Percentiles rank a stretch among this genome's conserved stretches.
Conservation (phyloP, 2,797 vertebrate genomes). For the Enteromius thamalakanensis region DNA sequence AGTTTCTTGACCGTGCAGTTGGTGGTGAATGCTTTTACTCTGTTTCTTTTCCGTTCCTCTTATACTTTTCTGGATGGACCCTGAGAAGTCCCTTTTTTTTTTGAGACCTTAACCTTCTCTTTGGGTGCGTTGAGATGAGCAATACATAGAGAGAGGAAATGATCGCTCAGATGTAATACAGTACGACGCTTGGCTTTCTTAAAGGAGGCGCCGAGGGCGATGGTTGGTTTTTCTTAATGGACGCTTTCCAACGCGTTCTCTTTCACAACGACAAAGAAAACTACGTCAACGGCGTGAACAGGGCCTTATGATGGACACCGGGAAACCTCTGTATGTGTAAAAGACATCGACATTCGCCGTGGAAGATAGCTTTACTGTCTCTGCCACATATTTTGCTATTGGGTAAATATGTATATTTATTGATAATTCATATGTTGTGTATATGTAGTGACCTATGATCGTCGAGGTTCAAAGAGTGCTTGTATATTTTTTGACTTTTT, state of each 20-base stretch:
- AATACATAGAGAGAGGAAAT: conserved; percentile 39
- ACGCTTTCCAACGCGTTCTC: conserved; percentile 15
- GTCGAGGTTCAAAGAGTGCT: conserved; percentile 64
- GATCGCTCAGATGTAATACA: neutral
- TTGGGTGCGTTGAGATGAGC: conserved; percentile 19
- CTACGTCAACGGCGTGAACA: conserved; percentile 8
- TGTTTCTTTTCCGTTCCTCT: neutral
- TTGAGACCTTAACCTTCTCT: conserved; percentile 9
- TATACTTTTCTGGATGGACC: conserved; percentile 1
- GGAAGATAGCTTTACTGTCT: conserved; percentile 65
- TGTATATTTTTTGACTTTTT: conserved; percentile 66
- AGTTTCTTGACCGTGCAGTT: conserved; percentile 38
- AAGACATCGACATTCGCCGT: conserved; percentile 55
- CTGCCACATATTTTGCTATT: conserved; percentile 73
- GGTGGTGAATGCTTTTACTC: conserved; percentile 30
- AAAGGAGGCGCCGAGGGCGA: neutral
- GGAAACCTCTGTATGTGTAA: conserved; percentile 46
- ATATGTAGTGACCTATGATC: conserved; percentile 74
- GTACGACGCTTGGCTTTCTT: conserved; percentile 13
- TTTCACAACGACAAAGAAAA: neutral
- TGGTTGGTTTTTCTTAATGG: conserved; percentile 17
- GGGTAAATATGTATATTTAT: conserved; percentile 79
- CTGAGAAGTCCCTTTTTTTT: neutral
- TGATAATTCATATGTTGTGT: conserved; percentile 78
- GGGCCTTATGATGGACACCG: conserved; percentile 49